Evolutionary conservation across 2,888 invertebrate species (phyloP), one percentile per base, ranked within the genome.

Genomic region (Halocaridina rubra): DNA sequence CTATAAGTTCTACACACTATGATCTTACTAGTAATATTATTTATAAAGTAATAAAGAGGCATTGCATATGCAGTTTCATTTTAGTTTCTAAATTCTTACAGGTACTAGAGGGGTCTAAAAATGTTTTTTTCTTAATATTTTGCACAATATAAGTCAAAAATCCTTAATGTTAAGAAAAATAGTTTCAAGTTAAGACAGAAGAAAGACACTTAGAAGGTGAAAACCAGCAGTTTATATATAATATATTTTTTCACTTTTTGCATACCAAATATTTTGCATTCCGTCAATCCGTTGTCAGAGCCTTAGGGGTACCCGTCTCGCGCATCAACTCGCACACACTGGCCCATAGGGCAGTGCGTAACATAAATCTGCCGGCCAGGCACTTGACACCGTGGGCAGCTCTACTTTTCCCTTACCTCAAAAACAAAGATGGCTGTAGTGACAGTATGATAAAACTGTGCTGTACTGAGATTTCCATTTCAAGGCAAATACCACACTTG

Each of bases 41-140:
- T n/a, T n/a, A 81, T 79, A 84, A 84, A 79, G 84, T 79, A 84
- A 78, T 84, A 79, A 81, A 78, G 79, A 79, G 72, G 78, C 84
- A 79, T 84, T 84, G 84, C 84, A 84, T 84, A 84, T 84, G 84
- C 78, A 71, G 74, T 71, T 84, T 84, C 84, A 84, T 84, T 84
- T 81, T 84, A 84, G 79, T 74, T 84, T 74, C 67, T 76, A 77
- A 79, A 77, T 57, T 77, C 82, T 74, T 84, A 84, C 84, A 84
- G 84, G 84, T 84, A 84, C 84, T 84, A 84, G 67, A 57, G 84
- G 81, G 67, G 33, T 78, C 64, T 69, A 69, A 69, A 69, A 16
- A n/a, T n/a, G n/a, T n/a, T 30, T 30, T n/a, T 69, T 69, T 80
- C 71, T 71, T 71, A 53, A 72, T 67, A 27, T 84, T 84, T 78